phyloP scores from a whole-genome alignment of 2,113 vertebrate genomes.

The Malurus melanocephalus region DNA sequence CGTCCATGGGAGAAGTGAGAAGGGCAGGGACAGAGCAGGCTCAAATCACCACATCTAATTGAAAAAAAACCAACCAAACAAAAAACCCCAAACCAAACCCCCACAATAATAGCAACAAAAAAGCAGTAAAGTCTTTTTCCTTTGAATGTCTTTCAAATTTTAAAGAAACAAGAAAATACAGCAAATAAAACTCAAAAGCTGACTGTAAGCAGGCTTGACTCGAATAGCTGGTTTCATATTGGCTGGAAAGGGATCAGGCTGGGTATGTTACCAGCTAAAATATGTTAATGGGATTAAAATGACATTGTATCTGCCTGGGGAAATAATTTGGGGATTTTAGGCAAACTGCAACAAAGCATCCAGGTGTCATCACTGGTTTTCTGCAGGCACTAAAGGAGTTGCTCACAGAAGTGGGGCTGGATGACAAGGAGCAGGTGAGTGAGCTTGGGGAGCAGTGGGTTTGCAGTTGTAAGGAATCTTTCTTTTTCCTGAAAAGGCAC shows the following conservation, averaged over 20 bases:
- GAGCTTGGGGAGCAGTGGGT: background rate
- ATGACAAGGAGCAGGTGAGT: background rate
- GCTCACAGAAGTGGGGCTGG: background rate
- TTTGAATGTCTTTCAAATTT: background rate
- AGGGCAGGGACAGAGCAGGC: no score
- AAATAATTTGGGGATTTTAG: background rate
- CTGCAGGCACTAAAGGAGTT: background rate
- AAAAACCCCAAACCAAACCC: no score
- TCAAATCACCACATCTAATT: no score
- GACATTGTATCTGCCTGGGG: background rate
- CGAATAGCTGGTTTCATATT: background rate
- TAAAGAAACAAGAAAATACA: background rate
- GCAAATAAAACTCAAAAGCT: background rate
- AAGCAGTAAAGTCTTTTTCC: background rate
- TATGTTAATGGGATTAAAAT: background rate
- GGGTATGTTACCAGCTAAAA: background rate
- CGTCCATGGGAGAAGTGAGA: no score
- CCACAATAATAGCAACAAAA: background rate
- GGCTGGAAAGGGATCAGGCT: background rate
- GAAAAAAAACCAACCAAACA: no score
- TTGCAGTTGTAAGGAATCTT: background rate
- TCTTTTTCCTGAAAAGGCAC: background rate
- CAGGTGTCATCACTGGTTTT: rapidly evolving
- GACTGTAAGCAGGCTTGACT: background rate
- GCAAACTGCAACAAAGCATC: background rate